Conservation (phyloP, 2,888 invertebrate species). For the Rhagonycha fulva region DNA sequence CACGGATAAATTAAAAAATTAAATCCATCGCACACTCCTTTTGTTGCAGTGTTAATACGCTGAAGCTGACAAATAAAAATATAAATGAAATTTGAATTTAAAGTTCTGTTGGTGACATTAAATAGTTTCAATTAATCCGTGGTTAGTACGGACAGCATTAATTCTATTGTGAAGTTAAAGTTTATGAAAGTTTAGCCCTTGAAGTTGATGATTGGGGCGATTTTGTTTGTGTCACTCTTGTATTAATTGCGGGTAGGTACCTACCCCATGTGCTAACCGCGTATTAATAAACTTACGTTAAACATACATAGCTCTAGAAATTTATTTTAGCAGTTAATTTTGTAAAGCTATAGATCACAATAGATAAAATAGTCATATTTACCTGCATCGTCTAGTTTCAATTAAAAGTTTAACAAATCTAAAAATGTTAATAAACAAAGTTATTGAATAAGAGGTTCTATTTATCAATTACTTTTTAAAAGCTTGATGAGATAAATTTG, state of each 20-base stretch:
- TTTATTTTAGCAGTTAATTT: neutral
- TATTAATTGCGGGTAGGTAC: neutral
- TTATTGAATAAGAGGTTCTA: neutral
- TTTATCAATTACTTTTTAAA: neutral
- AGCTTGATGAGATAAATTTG: neutral
- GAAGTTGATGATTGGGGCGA: slow-evolving; percentile 15
- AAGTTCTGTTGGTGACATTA: slow-evolving; percentile 47
- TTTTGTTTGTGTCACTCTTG: slow-evolving; percentile 13
- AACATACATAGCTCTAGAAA: neutral
- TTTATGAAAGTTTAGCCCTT: slow-evolving; percentile 19
- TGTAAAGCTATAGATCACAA: neutral
- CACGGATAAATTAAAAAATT: slow-evolving; percentile 22
- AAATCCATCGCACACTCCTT: slow-evolving; percentile 33
- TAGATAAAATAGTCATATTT: neutral
- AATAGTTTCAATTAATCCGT: slow-evolving; percentile 46
- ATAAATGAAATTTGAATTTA: slow-evolving; percentile 37
- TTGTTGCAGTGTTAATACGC: slow-evolving; percentile 11
- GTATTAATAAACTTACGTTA: neutral
- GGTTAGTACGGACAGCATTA: slow-evolving; percentile 29
- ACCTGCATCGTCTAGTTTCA: neutral
- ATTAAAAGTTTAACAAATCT: neutral
- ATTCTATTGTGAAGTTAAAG: slow-evolving; percentile 24
- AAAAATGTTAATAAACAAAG: neutral
- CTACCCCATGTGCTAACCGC: neutral
- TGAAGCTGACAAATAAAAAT: slow-evolving; percentile 21